Evolutionary conservation across 1,140 invertebrate genomes (phyloP).

Genomic region (Drosophila ficusphila): DNA sequence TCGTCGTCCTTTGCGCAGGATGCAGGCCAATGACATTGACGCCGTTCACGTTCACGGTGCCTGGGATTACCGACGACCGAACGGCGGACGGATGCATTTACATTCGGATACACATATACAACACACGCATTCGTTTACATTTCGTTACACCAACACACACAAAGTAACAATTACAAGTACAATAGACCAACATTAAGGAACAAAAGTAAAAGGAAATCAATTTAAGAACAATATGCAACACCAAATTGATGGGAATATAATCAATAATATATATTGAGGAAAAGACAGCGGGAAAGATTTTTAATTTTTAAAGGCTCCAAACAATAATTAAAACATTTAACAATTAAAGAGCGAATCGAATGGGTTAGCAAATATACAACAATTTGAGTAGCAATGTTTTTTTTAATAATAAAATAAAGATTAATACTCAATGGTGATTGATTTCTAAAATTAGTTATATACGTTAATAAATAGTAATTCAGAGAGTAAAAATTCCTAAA

Average conservation of each 20-base stretch:
- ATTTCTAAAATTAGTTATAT: too few relatives aligned
- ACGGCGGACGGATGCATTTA: slow-evolving; percentile 52
- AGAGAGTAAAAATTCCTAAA: too few relatives aligned
- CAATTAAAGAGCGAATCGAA: background rate
- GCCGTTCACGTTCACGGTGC: slow-evolving; percentile 86
- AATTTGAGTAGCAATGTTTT: too few relatives aligned
- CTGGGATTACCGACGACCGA: slow-evolving; percentile 66
- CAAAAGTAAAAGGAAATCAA: slow-evolving; percentile 14
- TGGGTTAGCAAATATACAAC: background rate
- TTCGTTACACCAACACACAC: slow-evolving; percentile 43
- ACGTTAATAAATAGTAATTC: too few relatives aligned
- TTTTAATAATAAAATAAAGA: background rate
- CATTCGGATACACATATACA: slow-evolving; percentile 50
- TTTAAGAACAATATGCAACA: slow-evolving; percentile 18
- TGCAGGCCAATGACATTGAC: slow-evolving; percentile 89
- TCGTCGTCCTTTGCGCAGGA: slow-evolving; percentile 66
- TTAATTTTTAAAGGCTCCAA: background rate
- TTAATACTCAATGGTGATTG: too few relatives aligned
- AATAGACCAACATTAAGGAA: slow-evolving; percentile 39
- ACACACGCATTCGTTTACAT: slow-evolving; percentile 42
- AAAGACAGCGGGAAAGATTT: background rate
- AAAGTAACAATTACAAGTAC: slow-evolving; percentile 33
- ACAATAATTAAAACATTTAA: too few relatives aligned
- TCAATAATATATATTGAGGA: too few relatives aligned
- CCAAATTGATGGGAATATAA: background rate